Percentiles rank a stretch among this genome's conserved stretches.
These are phyloP conservation scores for Cyclargus thomasi DNA, from an alignment of 1,140 invertebrate species.

Conservation along the genomic window DNA sequence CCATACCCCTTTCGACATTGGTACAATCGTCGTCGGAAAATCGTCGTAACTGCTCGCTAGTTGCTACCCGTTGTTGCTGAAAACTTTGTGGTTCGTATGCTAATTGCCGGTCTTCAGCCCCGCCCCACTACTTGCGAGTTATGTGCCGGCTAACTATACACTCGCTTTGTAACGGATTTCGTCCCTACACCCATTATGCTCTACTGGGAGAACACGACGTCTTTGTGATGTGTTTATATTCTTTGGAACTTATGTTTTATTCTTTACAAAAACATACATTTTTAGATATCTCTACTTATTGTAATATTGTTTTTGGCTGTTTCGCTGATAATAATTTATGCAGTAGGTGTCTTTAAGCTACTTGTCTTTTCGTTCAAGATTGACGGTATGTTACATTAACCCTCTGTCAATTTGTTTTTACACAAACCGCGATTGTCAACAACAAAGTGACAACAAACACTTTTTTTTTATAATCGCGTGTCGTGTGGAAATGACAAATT, in stretches of 20 bases:
- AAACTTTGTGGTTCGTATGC: constrained; percentile 15
- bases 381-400: too few species aligned
- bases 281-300: too few species aligned
- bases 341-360: too few species aligned
- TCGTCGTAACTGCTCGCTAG: neutral
- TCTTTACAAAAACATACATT: too few species aligned
- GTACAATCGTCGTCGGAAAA: neutral
- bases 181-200: constrained; percentile 12
- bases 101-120: constrained; percentile 17
- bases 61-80: neutral
- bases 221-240: constrained; percentile 1
- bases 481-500: too few species aligned
- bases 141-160: constrained; percentile 16
- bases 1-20: neutral
- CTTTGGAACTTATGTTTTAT: neutral
- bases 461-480: too few species aligned
- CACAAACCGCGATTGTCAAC: too few species aligned
- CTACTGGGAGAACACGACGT: neutral
- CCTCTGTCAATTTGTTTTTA: too few species aligned
- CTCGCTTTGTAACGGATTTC: constrained; percentile 13
- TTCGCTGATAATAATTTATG: too few species aligned
- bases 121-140: constrained; percentile 17
- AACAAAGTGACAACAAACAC: too few species aligned
- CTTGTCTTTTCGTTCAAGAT: too few species aligned
- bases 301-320: too few species aligned